Percentiles rank a stretch among this genome's conserved stretches.
Evolutionary conservation across 2,888 invertebrate genomes (phyloP).

Genomic region (Hypomecis punctinalis): DNA sequence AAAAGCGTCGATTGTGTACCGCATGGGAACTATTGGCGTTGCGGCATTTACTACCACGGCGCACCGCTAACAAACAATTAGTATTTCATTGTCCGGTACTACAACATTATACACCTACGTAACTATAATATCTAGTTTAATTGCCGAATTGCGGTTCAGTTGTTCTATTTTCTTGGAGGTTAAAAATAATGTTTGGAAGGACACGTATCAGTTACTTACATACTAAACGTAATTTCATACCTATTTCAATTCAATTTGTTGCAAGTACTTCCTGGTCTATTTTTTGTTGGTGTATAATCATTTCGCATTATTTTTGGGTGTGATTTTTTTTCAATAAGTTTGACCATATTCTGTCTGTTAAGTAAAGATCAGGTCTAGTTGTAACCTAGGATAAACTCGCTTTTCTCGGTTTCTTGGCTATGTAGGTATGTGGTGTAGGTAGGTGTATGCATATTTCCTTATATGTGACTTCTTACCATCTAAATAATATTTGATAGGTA

Average conservation of each 20-base stretch:
- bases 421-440: too few relatives aligned
- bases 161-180: constrained; percentile 15
- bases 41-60: constrained; percentile 48
- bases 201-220: constrained; percentile 2
- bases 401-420: too few relatives aligned
- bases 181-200: constrained; percentile 21
- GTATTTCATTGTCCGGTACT: constrained; percentile 32
- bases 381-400: too few relatives aligned
- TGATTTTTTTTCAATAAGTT: too few relatives aligned
- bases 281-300: constrained; percentile 5
- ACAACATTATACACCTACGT: background rate
- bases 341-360: too few relatives aligned
- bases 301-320: background rate
- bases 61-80: constrained; percentile 38
- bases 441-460: too few relatives aligned
- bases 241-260: constrained; percentile 13
- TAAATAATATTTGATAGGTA: too few relatives aligned
- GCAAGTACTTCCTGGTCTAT: constrained; percentile 6
- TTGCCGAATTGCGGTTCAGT: constrained; percentile 25
- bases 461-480: too few relatives aligned
- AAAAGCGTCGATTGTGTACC: constrained; percentile 67
- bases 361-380: too few relatives aligned
- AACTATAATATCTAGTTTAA: constrained; percentile 18
- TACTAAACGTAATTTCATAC: constrained; percentile 14
- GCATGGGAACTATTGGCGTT: constrained; percentile 67